phyloP scores from a whole-genome alignment of 1,140 invertebrate species.

The Drosophila elegans region DNA sequence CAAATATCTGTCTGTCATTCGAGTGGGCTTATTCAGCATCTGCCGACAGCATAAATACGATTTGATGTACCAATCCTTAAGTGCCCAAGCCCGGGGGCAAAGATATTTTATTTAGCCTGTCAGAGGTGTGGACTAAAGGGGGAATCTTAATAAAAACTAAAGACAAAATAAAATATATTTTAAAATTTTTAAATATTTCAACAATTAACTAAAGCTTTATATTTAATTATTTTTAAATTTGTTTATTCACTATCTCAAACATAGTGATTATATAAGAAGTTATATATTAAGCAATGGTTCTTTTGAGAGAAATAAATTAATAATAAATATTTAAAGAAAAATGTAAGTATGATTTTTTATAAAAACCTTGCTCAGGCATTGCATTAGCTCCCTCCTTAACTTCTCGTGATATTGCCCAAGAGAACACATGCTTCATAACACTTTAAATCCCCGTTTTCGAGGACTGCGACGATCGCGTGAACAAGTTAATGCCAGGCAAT shows the following conservation, averaged over 20 bases:
- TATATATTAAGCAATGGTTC: too few relatives aligned
- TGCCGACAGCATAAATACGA: slow-evolving; percentile 57
- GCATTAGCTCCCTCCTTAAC: background rate
- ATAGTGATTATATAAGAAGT: too few relatives aligned
- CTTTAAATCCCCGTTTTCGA: slow-evolving; percentile 52
- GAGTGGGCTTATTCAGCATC: slow-evolving; percentile 54
- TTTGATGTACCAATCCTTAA: slow-evolving; percentile 40
- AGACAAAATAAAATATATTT: too few relatives aligned
- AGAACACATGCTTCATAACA: slow-evolving; percentile 74
- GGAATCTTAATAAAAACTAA: background rate
- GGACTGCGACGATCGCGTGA: slow-evolving; percentile 57
- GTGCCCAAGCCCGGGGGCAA: background rate
- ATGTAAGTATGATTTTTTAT: background rate
- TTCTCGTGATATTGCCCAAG: background rate
- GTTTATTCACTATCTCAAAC: too few relatives aligned
- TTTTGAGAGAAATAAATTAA: too few relatives aligned
- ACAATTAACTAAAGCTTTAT: too few relatives aligned
- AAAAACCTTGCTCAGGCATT: background rate
- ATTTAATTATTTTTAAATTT: too few relatives aligned
- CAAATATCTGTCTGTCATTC: slow-evolving; percentile 51
- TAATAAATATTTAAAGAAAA: too few relatives aligned
- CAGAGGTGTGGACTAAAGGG: background rate
- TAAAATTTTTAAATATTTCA: background rate
- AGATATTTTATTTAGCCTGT: slow-evolving; percentile 1
- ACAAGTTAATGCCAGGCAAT: slow-evolving; percentile 69